phyloP scores from a whole-genome alignment of 2,797 vertebrate genomes.

The Rousettus madagascariensis region DNA sequence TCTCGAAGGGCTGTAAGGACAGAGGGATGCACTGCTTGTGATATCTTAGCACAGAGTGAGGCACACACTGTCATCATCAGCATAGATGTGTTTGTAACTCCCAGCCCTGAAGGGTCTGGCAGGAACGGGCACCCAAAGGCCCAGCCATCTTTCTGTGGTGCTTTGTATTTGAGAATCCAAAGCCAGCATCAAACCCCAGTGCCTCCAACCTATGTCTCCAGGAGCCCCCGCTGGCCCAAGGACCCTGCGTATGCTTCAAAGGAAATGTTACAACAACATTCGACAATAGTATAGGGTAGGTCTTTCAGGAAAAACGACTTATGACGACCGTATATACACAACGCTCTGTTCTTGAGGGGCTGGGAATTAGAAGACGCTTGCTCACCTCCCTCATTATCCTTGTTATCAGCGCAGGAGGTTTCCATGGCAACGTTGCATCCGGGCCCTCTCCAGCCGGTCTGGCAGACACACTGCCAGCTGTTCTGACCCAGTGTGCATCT shows the following conservation, averaged over 20 bases:
- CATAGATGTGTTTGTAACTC: neutral
- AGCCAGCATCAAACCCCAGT: neutral
- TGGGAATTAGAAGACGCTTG: slow-evolving; percentile 77
- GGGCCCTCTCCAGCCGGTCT: slow-evolving; percentile 98
- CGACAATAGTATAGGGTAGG: neutral
- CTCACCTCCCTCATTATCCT: slow-evolving; percentile 99
- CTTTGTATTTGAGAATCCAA: neutral
- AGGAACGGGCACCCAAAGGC: neutral
- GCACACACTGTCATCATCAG: accelerated
- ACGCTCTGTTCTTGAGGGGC: slow-evolving; percentile 73
- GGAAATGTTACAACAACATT: neutral
- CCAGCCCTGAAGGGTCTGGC: neutral
- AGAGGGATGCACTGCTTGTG: neutral
- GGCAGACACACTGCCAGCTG: slow-evolving; percentile 99
- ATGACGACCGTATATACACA: neutral
- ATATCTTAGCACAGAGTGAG: neutral
- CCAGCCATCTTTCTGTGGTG: neutral
- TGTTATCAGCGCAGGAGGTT: slow-evolving; percentile 98
- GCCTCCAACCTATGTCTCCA: neutral
- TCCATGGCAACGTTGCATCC: slow-evolving; percentile 99
- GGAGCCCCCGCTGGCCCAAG: accelerated
- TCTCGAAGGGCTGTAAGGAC: neutral
- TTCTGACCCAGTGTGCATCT: slow-evolving; percentile 99
- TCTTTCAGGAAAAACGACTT: slow-evolving; percentile 66
- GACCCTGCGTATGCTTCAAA: neutral